A percentile compares a stretch with the other conserved stretches of the same genome.
Evolutionary conservation across 2,797 vertebrate species (phyloP).

Genomic region (Luscinia luscinia): DNA sequence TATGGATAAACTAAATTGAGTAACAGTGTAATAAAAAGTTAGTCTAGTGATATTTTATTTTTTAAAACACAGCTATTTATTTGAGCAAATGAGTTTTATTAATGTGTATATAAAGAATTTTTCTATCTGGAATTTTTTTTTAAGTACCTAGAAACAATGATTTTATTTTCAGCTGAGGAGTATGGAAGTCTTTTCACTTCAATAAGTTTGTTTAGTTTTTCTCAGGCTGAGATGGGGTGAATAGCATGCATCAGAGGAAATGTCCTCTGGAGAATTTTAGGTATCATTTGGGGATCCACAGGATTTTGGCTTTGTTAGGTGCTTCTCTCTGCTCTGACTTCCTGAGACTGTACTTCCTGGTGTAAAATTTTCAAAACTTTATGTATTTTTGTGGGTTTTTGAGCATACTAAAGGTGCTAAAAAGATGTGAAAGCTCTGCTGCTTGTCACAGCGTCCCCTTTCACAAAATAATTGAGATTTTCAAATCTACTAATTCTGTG

Average conservation of each 20-base stretch:
- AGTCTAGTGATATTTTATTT: neutral
- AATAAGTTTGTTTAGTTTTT: neutral
- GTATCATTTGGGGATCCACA: neutral
- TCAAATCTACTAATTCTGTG: neutral
- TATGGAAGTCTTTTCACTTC: neutral
- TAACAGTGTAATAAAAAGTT: neutral
- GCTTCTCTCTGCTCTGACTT: neutral
- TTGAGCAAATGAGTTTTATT: slow-evolving; percentile 4
- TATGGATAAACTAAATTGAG: neutral
- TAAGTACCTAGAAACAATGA: neutral
- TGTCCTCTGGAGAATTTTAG: neutral
- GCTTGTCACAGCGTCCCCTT: neutral
- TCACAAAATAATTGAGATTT: neutral
- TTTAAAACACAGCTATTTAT: neutral
- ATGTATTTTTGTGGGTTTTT: neutral
- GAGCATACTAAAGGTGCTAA: neutral
- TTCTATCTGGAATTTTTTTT: neutral
- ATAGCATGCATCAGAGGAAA: neutral
- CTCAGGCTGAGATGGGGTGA: neutral
- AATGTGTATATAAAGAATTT: neutral
- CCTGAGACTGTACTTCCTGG: neutral
- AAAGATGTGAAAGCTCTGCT: neutral
- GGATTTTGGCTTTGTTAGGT: neutral
- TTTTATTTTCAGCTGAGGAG: neutral
- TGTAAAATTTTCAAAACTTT: neutral